Conservation (phyloP, 2,888 invertebrate genomes). For the Nudaria mundana region DNA sequence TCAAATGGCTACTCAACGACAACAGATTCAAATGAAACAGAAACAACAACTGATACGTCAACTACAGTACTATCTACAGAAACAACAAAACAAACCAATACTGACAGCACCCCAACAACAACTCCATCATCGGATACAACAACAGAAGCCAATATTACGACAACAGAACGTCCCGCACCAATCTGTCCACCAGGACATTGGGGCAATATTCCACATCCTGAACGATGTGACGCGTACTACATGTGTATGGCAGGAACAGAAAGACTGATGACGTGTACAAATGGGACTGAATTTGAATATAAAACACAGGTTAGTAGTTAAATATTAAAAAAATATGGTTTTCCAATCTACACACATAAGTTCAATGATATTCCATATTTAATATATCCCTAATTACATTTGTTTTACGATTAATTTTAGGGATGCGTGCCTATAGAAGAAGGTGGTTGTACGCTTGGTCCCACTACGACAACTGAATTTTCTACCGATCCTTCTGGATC, state of each 20-base stretch:
- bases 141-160: conserved; percentile 11
- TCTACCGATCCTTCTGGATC: background rate
- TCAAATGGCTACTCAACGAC: background rate
- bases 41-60: background rate
- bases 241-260: conserved; percentile 30
- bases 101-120: conserved; percentile 2
- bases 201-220: conserved; percentile 37
- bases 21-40: background rate
- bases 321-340: too few species aligned
- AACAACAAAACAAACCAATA: background rate
- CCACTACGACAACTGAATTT: background rate
- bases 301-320: conserved; percentile 7
- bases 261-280: conserved; percentile 22
- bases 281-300: conserved; percentile 40
- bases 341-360: too few species aligned
- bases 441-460: conserved; percentile 27
- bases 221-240: conserved; percentile 36
- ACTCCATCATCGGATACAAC: conserved; percentile 1
- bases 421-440: conserved; percentile 5
- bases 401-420: too few species aligned
- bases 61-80: background rate
- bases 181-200: conserved; percentile 33
- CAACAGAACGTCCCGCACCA: conserved; percentile 2
- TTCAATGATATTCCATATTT: too few species aligned
- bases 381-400: too few species aligned